Conservation (phyloP, 2,888 invertebrate species). For the Cryptocephalus primarius region DNA sequence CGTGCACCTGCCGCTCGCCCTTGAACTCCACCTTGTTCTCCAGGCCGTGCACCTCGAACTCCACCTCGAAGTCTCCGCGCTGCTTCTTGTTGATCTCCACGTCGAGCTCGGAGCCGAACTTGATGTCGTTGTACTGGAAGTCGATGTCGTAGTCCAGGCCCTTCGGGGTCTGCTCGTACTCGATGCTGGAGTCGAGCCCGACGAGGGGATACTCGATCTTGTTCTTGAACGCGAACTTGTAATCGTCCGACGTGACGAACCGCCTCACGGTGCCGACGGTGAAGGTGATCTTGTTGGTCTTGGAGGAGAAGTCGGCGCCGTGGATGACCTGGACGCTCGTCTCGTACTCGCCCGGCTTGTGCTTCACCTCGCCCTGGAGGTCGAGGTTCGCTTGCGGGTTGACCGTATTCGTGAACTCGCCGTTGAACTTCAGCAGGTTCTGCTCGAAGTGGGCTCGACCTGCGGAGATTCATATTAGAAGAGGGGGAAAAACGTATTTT, state of each 20-base stretch:
- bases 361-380: constrained; percentile 42
- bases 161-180: constrained; percentile 47
- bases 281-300: constrained; percentile 44
- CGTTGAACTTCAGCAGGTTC: constrained; percentile 38
- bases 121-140: constrained; percentile 47
- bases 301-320: constrained; percentile 48
- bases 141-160: constrained; percentile 46
- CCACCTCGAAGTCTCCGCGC: constrained; percentile 44
- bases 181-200: constrained; percentile 41
- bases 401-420: constrained; percentile 45
- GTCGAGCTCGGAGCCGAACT: constrained; percentile 41
- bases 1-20: constrained; percentile 45
- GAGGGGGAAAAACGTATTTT: not conserved
- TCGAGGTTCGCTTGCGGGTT: constrained; percentile 52
- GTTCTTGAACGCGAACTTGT: constrained; percentile 43
- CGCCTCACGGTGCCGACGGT: constrained; percentile 19
- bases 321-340: constrained; percentile 41
- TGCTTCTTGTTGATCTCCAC: constrained; percentile 35
- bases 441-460: constrained; percentile 29
- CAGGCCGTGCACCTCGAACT: constrained; percentile 43
- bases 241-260: constrained; percentile 33
- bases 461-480: constrained; percentile 6
- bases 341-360: constrained; percentile 13
- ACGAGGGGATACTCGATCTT: constrained; percentile 45
- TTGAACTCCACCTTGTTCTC: constrained; percentile 44